Conservation (phyloP, 2,888 invertebrate genomes). For the Anthrax anthrax region DNA sequence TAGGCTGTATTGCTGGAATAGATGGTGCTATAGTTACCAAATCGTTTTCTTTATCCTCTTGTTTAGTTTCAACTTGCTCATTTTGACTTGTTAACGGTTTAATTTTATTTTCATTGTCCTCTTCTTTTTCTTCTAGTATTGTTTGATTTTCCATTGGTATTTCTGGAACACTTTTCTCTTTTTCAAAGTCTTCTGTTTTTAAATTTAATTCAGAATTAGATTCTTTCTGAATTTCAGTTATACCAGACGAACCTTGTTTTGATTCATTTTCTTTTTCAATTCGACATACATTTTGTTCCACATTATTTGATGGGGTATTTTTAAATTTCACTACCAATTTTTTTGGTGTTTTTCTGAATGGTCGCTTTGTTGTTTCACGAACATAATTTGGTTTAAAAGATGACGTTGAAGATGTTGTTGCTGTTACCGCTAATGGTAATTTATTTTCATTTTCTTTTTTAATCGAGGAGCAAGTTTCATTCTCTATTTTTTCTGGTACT, state of each 20-base stretch:
- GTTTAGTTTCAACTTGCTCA: not conserved
- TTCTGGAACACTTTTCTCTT: not conserved
- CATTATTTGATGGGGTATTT: not conserved
- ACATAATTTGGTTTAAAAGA: not conserved
- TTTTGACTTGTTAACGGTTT: too few species aligned
- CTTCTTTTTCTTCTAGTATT: not conserved
- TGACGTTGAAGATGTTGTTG: not conserved
- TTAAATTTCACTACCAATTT: conserved; percentile 27
- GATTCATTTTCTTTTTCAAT: not conserved
- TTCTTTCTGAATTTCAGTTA: not conserved
- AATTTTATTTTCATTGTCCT: not conserved
- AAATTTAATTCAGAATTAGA: not conserved
- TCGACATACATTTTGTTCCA: not conserved
- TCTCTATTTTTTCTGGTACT: not conserved
- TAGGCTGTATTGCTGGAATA: conserved; percentile 1
- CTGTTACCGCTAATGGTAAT: not conserved
- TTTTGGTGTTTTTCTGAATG: conserved; percentile 22
- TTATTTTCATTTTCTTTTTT: not conserved
- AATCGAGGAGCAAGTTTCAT: not conserved
- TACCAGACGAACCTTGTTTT: not conserved
- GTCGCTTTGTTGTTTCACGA: conserved; percentile 11
- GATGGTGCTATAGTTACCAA: not conserved
- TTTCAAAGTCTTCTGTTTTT: not conserved
- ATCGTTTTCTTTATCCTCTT: conserved; percentile 2
- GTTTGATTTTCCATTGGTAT: not conserved